phyloP scores from a whole-genome alignment of 2,797 vertebrate species.

The Cercopithecus diana region DNA sequence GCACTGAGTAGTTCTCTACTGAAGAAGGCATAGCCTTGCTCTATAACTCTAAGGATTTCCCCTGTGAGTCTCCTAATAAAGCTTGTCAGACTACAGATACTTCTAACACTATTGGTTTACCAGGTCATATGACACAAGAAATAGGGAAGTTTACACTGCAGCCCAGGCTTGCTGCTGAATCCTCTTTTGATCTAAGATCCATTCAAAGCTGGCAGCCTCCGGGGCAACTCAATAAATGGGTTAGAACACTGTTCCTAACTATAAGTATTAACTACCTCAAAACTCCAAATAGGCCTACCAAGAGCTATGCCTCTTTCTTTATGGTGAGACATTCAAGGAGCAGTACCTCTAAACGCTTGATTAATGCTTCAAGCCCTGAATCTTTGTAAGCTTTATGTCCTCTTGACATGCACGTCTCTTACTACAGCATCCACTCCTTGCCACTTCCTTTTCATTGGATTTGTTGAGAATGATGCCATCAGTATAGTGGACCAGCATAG shows the following conservation, averaged over 20 bases:
- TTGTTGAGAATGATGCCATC: background rate
- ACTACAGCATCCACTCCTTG: background rate
- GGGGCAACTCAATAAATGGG: background rate
- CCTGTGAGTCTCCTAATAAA: background rate
- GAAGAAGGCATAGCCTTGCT: background rate
- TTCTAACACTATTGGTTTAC: background rate
- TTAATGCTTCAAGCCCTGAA: background rate
- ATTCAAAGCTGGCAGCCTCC: background rate
- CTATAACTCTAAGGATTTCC: background rate
- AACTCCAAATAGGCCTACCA: background rate
- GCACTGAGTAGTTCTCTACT: background rate
- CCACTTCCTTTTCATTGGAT: background rate
- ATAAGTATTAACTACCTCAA: background rate
- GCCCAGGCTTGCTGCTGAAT: background rate
- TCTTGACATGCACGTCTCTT: background rate
- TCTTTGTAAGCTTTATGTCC: background rate
- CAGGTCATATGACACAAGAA: background rate
- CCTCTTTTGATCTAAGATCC: background rate
- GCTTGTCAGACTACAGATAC: background rate
- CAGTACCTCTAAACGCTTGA: background rate
- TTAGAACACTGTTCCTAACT: background rate
- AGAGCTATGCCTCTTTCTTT: background rate
- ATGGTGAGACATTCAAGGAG: background rate
- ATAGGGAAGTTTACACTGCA: background rate
- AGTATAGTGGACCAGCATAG: background rate